phyloP scores from a whole-genome alignment of 1,140 invertebrate species.

The Dendroctonus ponderosae region DNA sequence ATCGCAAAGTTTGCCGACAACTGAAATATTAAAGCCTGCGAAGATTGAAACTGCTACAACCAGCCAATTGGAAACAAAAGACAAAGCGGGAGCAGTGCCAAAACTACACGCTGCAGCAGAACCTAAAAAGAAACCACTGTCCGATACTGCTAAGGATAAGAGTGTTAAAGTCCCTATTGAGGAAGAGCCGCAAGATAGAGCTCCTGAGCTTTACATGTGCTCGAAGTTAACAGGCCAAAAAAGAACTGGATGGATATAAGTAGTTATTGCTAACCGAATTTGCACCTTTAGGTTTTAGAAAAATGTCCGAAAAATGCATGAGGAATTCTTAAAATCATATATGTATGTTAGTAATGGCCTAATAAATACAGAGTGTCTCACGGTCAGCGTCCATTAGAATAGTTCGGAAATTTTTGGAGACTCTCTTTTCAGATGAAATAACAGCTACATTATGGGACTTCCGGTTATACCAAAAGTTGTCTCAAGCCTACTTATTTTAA shows the following conservation, averaged over 20 bases:
- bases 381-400: no score
- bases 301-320: no score
- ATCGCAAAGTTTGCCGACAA: background rate
- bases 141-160: background rate
- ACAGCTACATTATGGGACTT: no score
- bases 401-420: no score
- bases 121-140: background rate
- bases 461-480: no score
- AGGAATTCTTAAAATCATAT: no score
- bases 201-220: slow-evolving; percentile 1
- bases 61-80: background rate
- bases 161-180: background rate
- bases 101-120: background rate
- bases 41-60: background rate
- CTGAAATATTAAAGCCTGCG: background rate
- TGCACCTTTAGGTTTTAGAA: no score
- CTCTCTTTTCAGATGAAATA: no score
- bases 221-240: slow-evolving; percentile 41
- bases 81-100: background rate
- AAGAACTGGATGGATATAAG: slow-evolving; percentile 41
- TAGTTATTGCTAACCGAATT: no score
- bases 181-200: background rate
- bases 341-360: no score
- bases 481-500: no score
- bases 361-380: no score